Percentiles rank a stretch among this genome's conserved stretches.
These are phyloP conservation scores for Acanthurus lineatus DNA, from an alignment of 2,797 vertebrate genomes.

Conservation along the genomic window DNA sequence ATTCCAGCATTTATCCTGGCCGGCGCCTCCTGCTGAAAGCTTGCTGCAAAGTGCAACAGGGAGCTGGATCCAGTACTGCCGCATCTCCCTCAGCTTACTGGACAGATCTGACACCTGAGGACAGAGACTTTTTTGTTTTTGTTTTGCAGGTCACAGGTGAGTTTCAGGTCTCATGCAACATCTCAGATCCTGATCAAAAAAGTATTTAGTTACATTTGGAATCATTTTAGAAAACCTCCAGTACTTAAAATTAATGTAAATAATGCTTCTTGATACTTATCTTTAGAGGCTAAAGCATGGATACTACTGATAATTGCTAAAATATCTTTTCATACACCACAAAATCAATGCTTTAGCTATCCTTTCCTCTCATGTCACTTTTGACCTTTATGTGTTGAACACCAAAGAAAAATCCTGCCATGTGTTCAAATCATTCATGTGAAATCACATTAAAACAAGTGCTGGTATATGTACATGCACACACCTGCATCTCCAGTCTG, in stretches of 20 bases:
- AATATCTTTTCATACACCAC: neutral
- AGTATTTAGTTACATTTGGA: too few species aligned
- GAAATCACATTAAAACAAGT: neutral
- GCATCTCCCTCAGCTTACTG: conserved; percentile 90
- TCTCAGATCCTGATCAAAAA: too few species aligned
- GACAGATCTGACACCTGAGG: conserved; percentile 92
- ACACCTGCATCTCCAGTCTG: conserved; percentile 90
- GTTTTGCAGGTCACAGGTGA: neutral
- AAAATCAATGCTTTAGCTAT: neutral
- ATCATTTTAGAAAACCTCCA: neutral
- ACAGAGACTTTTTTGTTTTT: neutral
- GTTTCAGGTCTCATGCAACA: neutral
- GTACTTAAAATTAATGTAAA: neutral
- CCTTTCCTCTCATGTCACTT: neutral
- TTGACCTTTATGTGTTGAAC: neutral
- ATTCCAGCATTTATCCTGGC: conserved; percentile 93
- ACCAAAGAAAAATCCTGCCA: neutral
- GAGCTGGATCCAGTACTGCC: conserved; percentile 92
- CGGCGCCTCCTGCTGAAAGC: conserved; percentile 80
- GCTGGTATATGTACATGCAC: conserved; percentile 30
- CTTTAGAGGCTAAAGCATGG: neutral
- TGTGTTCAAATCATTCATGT: neutral
- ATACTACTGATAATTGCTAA: neutral
- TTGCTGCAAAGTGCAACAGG: conserved; percentile 89
- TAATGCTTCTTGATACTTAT: neutral